Conservation (phyloP, 2,888 invertebrate genomes). For the Pristionchus japonicus region DNA sequence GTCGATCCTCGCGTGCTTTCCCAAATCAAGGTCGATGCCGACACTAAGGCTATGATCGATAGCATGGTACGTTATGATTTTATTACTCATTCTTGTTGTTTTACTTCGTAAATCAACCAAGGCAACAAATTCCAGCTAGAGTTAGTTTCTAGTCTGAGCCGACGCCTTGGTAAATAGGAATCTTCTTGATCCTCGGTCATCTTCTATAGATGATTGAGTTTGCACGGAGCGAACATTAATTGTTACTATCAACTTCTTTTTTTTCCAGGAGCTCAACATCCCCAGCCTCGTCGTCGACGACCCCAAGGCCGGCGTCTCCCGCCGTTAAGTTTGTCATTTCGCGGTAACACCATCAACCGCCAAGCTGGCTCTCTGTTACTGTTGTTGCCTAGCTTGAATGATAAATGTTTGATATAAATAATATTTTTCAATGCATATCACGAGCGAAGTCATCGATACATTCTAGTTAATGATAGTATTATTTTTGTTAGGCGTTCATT, state of each 20-base stretch:
- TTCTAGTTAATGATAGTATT: no score
- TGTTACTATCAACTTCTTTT: neutral
- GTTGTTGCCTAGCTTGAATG: constrained; percentile 44
- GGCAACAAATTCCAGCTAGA: constrained; percentile 45
- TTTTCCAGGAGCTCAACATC: constrained; percentile 68
- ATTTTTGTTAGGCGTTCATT: no score
- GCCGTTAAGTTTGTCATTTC: constrained; percentile 38
- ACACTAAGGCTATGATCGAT: constrained; percentile 99
- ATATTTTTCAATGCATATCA: no score
- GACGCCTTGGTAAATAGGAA: constrained; percentile 42
- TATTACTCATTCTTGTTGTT: no score
- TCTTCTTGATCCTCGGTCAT: constrained; percentile 42
- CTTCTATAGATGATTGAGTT: constrained; percentile 45
- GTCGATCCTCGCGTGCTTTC: constrained; percentile 85
- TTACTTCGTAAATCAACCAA: neutral
- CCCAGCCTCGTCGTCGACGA: constrained; percentile 65
- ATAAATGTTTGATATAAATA: constrained; percentile 29
- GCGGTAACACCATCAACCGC: constrained; percentile 32
- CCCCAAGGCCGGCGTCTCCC: constrained; percentile 49
- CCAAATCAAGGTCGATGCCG: constrained; percentile 96
- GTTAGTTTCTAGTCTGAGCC: constrained; percentile 35
- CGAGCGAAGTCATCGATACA: no score
- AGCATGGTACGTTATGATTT: constrained; percentile 84
- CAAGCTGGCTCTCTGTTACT: constrained; percentile 40
- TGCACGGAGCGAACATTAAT: constrained; percentile 33